These are phyloP conservation scores for Turritopsis rubra DNA, from an alignment of 30 jellyfish, hydroid and myxozoan genomes.

Conservation along the genomic window DNA sequence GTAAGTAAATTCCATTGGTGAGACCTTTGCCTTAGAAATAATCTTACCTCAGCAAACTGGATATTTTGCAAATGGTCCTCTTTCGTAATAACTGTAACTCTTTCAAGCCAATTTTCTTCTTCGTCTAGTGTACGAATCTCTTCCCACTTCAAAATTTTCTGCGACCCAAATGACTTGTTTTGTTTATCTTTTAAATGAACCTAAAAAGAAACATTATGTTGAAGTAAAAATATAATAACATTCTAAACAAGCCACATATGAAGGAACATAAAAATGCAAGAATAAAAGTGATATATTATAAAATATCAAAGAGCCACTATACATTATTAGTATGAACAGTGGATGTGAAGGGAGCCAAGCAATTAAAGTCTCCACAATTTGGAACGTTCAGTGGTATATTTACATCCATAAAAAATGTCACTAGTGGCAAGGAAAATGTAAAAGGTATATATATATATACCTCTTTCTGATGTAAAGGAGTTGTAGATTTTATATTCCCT, in stretches of 20 bases:
- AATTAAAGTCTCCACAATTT: no score
- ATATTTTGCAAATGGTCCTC: not conserved
- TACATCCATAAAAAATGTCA: not conserved
- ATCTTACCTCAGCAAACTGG: not conserved
- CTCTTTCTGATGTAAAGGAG: not conserved
- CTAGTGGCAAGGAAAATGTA: not conserved
- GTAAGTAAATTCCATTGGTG: not conserved
- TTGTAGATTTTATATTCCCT: not conserved
- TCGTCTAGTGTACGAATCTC: slow-evolving; percentile 4
- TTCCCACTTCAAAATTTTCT: not conserved
- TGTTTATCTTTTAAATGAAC: not conserved
- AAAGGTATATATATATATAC: not conserved
- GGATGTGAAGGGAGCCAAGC: no score
- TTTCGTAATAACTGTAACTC: slow-evolving; percentile 2
- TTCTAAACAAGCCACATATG: not conserved
- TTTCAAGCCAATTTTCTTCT: slow-evolving; percentile 12
- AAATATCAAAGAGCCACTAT: no score
- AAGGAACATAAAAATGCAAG: not conserved
- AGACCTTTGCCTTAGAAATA: not conserved
- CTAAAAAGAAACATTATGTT: not conserved
- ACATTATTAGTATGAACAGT: no score
- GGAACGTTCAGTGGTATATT: no score
- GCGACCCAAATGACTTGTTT: not conserved
- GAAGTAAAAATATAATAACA: not conserved
- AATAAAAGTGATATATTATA: not conserved